Base-by-base conservation (phyloP, 2,113 vertebrate genomes). In the Sapayoa aenigma region DNA sequence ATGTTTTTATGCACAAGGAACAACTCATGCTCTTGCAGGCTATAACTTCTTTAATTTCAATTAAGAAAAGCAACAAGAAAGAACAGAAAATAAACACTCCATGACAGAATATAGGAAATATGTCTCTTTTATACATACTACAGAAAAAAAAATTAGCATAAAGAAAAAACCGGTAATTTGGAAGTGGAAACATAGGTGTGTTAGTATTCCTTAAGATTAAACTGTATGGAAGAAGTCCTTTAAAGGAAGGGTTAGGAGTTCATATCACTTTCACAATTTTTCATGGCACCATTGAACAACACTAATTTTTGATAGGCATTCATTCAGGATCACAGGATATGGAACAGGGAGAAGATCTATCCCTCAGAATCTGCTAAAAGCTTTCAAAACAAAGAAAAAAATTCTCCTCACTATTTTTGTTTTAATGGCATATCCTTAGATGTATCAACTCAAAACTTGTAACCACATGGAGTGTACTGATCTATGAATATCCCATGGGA, bases 1-100 rank as follows among this genome's bases (percentile, higher is more conserved):
- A 63, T 63, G 35, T 94, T 91, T 93, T 85, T 68, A 41, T 77
- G 44, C 50, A 74, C 19, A 39, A 46, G 46, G 42, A 94, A 62
- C 53, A 95, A 84, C 85, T 79, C 55, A 73, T 50, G 24, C 5
- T 85, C 30, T 94, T 84, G n/a, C n/a, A 76, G 59, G 14, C 62
- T 95, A 58, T 24, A 52, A 11, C 28, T 94, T 85, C 69, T 85
- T 87, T 93, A 62, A 76, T 95, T 90, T 93, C 46, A 85, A 9
- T 83, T 83, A 88, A 80, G 53, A 41, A 72, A 76, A 78, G 31
- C 2, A 2, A 84, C 49, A 94, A 47, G n/a, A 88, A 91, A 84
- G 46, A 91, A 62, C 22, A 90, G 21, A 83, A 95, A 84, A 89
- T 33, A 79, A 94, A 76, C 30, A 35, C 8, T 73, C 33, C 0